These are phyloP conservation scores for Gambelia wislizenii DNA, from an alignment of 2,797 vertebrate species.

Conservation along the genomic window DNA sequence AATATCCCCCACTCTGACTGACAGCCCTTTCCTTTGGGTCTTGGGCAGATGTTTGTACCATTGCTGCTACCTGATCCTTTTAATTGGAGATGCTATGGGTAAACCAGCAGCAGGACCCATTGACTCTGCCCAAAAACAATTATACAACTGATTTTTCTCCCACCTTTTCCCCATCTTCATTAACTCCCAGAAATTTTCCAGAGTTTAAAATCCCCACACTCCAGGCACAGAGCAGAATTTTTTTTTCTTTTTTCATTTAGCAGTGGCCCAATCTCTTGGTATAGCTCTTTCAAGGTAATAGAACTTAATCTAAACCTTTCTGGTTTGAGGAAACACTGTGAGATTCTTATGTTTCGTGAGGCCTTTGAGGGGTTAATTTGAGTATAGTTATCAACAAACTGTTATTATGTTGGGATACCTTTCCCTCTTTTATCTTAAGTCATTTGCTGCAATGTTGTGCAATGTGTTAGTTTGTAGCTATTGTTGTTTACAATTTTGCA, in stretches of 20 bases:
- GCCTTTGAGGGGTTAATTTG: not conserved
- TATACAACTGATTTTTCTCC: not conserved
- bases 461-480: not conserved
- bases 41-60: not conserved
- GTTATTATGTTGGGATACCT: not conserved
- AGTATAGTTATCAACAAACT: not conserved
- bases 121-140: not conserved
- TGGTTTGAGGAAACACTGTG: not conserved
- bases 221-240: not conserved
- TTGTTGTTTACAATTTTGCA: slow-evolving; percentile 9
- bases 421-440: not conserved
- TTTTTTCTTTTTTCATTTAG: not conserved
- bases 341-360: not conserved
- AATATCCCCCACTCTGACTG: too few relatives aligned
- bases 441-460: not conserved
- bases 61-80: not conserved
- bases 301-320: not conserved
- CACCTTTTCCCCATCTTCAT: too few relatives aligned
- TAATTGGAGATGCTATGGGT: too few relatives aligned
- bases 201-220: slow-evolving; percentile 13
- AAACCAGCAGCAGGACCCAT: too few relatives aligned
- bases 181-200: not conserved
- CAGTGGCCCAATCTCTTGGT: not conserved
- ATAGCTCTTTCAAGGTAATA: not conserved
- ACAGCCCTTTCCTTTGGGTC: too few relatives aligned